Evolutionary conservation across 2,888 invertebrate genomes (phyloP).

Genomic region (Gnatocerus cornutus): DNA sequence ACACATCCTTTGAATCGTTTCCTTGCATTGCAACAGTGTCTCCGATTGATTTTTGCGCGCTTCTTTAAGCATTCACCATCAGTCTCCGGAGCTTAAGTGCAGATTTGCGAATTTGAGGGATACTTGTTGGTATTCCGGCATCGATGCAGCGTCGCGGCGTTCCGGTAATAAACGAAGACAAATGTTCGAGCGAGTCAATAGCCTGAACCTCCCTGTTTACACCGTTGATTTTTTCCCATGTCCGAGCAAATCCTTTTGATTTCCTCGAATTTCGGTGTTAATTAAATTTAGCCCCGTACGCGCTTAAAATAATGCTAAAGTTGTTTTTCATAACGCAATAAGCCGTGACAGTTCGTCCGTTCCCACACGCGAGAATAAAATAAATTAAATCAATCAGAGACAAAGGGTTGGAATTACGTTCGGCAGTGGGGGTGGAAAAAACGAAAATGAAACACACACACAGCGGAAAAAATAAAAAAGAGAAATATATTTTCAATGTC

Average conservation of each 20-base stretch:
- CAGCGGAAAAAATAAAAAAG: slow-evolving; percentile 41
- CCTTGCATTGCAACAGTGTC: not conserved
- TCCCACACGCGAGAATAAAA: slow-evolving; percentile 56
- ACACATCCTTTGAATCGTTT: too few species aligned
- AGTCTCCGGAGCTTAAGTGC: slow-evolving; percentile 58
- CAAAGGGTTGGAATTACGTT: slow-evolving; percentile 58
- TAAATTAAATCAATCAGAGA: slow-evolving; percentile 59
- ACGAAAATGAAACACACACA: slow-evolving; percentile 53
- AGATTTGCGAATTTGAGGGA: slow-evolving; percentile 62
- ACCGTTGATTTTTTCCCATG: slow-evolving; percentile 2
- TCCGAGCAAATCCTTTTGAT: slow-evolving; percentile 45
- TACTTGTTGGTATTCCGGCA: slow-evolving; percentile 57
- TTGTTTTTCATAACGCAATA: slow-evolving; percentile 54
- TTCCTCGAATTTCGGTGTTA: slow-evolving; percentile 47
- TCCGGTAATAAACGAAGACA: slow-evolving; percentile 58
- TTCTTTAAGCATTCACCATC: slow-evolving; percentile 38
- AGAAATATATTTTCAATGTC: slow-evolving; percentile 64
- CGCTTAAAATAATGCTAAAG: slow-evolving; percentile 52
- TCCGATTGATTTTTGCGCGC: slow-evolving; percentile 30
- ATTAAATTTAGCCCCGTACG: slow-evolving; percentile 52
- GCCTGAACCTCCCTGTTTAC: slow-evolving; percentile 42
- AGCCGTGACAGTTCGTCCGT: slow-evolving; percentile 53
- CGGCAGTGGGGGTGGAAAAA: slow-evolving; percentile 50
- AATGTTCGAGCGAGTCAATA: slow-evolving; percentile 56
- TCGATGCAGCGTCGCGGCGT: slow-evolving; percentile 48